Percentiles rank a stretch among this genome's conserved stretches.
These are phyloP conservation scores for Crotalus adamanteus DNA, from an alignment of 2,797 vertebrate species.

Conservation along the genomic window DNA sequence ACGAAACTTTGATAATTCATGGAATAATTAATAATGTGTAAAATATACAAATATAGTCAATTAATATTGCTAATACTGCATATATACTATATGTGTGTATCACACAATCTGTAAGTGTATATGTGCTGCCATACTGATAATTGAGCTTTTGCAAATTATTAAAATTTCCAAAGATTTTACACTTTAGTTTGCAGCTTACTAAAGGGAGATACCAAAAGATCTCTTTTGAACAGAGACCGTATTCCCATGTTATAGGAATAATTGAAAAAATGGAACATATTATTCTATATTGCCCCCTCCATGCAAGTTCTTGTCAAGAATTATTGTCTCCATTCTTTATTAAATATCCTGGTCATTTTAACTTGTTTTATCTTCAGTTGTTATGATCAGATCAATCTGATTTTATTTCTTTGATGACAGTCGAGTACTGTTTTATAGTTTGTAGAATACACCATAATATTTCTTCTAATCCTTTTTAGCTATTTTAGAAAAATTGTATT, in stretches of 20 bases:
- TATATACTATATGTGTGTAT: not conserved
- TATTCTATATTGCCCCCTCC: not conserved
- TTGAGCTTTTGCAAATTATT: not conserved
- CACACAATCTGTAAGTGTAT: not conserved
- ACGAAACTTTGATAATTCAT: not conserved
- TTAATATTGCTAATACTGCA: not conserved
- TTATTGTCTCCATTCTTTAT: not conserved
- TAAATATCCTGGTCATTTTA: not conserved
- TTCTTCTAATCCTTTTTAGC: not conserved
- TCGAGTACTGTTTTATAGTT: not conserved
- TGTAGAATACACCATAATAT: not conserved
- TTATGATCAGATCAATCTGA: not conserved
- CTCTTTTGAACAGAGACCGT: not conserved
- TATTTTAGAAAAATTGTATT: not conserved
- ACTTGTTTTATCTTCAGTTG: not conserved
- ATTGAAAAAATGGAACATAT: not conserved
- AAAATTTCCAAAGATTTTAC: not conserved
- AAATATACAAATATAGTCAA: not conserved
- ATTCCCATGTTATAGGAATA: not conserved
- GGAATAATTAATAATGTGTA: not conserved
- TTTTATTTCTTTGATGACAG: not conserved
- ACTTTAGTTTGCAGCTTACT: not conserved
- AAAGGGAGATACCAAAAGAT: not conserved
- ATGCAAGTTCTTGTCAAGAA: not conserved
- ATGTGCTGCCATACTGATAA: not conserved